Base-by-base conservation (phyloP, 1,140 invertebrate genomes). In the Reticulitermes speratus region DNA sequence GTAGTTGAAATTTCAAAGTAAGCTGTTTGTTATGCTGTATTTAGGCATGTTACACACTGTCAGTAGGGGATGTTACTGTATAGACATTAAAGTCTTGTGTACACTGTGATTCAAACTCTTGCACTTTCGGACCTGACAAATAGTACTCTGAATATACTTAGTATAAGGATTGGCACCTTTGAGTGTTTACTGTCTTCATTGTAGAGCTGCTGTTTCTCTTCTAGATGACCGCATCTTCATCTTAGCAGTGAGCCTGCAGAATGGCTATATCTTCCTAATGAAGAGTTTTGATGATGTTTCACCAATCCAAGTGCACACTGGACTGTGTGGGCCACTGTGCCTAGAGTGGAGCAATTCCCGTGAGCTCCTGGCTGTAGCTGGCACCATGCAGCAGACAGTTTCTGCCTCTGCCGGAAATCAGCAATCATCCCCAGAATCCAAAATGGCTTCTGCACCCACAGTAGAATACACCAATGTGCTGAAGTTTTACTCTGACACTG, bases 281-380 rank as follows among this genome's bases (percentile, higher is more conserved):
- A 95, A 96, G 85, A 97, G 96, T 25, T 98, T 98, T 90, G 98
- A 99, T 91, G 98, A 99, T 91, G 94, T 98, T 23, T 96, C 95
- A 85, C 97, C 97, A 0, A 94, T 95, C 82, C 94, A 97, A 86
- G 95, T 99, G 87, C 93, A 95, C 88, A 99, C 97, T 0, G 95
- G 95, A 7, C 91, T 98, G 85, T 96, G 96, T 82, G 91, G 91
- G 45, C 95, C 95, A 3, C 90, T 97, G 83, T 95, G 95, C 87
- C 96, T 98, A 92, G 98, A 99, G 91, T 99, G 98, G 98, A 97
- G 97, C 83, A 99, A 99, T 90, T 98, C 97, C 2, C 95, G 97
- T 48, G 97, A 98, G 38, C 65, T 75, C n/a, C 65, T 75, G 75
- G 98, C 97, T 3, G 97, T 98, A 0, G 97, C 97, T n/a, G 98